These are phyloP conservation scores for Hippocampus mohnikei DNA, from an alignment of 2,113 vertebrate genomes.

Conservation along the genomic window DNA sequence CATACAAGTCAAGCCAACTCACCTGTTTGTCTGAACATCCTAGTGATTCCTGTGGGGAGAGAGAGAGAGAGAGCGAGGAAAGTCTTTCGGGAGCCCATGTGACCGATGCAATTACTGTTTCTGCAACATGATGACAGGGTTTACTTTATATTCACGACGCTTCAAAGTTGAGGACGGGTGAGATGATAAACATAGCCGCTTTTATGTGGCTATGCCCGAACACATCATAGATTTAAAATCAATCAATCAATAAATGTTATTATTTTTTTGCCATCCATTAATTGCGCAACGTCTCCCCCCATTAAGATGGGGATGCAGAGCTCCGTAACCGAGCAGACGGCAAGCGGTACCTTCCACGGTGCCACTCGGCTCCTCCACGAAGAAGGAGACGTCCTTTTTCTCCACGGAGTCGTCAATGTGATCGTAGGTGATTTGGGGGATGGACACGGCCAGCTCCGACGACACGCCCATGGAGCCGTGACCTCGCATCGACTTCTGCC, in stretches of 20 bases:
- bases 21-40: slow-evolving; percentile 62
- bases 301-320: neutral
- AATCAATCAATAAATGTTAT: too few relatives aligned
- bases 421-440: slow-evolving; percentile 82
- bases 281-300: neutral
- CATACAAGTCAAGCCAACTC: slow-evolving; percentile 20
- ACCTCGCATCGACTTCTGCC: slow-evolving; percentile 72
- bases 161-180: too few relatives aligned
- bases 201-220: too few relatives aligned
- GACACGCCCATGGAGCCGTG: slow-evolving; percentile 64
- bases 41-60: slow-evolving; percentile 51
- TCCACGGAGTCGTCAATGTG: slow-evolving; percentile 69
- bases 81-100: neutral
- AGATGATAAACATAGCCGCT: too few relatives aligned
- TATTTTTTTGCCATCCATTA: too few relatives aligned
- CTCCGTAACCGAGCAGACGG: neutral
- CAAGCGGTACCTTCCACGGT: slow-evolving; percentile 50
- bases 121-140: neutral
- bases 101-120: neutral
- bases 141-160: too few relatives aligned
- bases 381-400: slow-evolving; percentile 71
- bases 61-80: slow-evolving; percentile 1
- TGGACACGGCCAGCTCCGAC: slow-evolving; percentile 68
- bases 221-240: too few relatives aligned
- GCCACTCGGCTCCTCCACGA: slow-evolving; percentile 71